phyloP scores from a whole-genome alignment of 2,113 vertebrate species.

The Hydropotes inermis region DNA sequence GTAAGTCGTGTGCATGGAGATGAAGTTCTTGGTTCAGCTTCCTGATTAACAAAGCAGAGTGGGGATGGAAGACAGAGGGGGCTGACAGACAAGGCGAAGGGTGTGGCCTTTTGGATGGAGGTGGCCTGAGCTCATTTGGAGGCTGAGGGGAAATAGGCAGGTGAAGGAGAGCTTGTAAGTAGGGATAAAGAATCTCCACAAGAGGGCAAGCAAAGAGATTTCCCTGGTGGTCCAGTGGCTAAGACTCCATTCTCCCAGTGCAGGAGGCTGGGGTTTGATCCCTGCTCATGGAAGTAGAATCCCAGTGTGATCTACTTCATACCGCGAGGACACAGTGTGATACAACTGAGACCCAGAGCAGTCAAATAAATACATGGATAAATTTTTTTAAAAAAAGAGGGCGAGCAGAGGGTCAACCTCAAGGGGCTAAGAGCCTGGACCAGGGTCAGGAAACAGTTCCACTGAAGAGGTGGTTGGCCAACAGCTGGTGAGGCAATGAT shows the following conservation, averaged over 20 bases:
- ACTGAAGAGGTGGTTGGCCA: background rate
- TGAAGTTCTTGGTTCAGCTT: background rate
- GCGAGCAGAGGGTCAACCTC: background rate
- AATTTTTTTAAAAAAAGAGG: background rate
- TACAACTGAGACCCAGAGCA: background rate
- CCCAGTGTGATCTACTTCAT: background rate
- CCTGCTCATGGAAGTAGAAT: background rate
- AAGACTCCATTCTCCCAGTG: background rate
- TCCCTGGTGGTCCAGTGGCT: background rate
- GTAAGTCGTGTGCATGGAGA: background rate
- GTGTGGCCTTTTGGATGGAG: background rate
- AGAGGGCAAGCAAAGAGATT: background rate
- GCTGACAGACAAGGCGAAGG: background rate
- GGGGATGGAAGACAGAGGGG: background rate
- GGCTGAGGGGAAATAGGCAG: background rate
- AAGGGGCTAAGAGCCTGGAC: background rate
- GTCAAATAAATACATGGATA: background rate
- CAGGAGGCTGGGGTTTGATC: background rate
- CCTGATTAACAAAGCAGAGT: background rate
- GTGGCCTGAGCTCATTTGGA: background rate
- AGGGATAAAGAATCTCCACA: background rate
- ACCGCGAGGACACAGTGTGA: accelerated
- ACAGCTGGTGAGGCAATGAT: background rate
- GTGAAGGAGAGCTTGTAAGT: background rate
- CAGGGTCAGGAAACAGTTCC: background rate